Evolutionary conservation across 2,113 vertebrate genomes (phyloP).

Genomic region (Oryzias woworae): DNA sequence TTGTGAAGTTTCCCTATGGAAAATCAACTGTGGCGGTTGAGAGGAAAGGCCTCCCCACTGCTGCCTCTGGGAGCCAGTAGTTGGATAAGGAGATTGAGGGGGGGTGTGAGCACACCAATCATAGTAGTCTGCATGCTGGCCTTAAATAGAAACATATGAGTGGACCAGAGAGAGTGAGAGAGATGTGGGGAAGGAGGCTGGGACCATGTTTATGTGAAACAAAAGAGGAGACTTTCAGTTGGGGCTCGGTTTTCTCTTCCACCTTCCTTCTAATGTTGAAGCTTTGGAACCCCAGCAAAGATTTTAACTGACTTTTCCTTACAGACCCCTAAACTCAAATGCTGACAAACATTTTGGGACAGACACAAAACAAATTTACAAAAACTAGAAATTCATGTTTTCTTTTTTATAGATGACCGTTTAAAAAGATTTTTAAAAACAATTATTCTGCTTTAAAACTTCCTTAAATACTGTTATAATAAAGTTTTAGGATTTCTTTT

Average conservation of each 20-base stretch:
- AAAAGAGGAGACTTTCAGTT: constrained; percentile 79
- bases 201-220: constrained; percentile 93
- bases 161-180: constrained; percentile 69
- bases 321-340: too few species aligned
- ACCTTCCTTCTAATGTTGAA: constrained; percentile 37
- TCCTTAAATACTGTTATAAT: too few species aligned
- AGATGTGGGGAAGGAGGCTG: constrained; percentile 76
- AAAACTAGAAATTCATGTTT: too few species aligned
- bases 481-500: too few species aligned
- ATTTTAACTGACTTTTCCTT: too few species aligned
- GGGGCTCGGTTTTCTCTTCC: constrained; percentile 32
- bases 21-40: constrained; percentile 81
- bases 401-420: too few species aligned
- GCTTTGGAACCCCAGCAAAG: constrained; percentile 33
- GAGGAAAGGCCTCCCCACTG: constrained; percentile 69
- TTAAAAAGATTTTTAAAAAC: too few species aligned
- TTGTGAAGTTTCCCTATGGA: constrained; percentile 80
- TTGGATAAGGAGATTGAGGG: constrained; percentile 78
- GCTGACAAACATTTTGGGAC: too few species aligned
- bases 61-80: constrained; percentile 62
- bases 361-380: too few species aligned
- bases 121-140: constrained; percentile 87
- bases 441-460: too few species aligned
- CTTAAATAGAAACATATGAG: constrained; percentile 99
- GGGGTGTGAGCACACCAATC: constrained; percentile 89